A percentile compares a stretch with the other conserved stretches of the same genome.
phyloP scores from a whole-genome alignment of 2,888 invertebrate species.

The Meloe dianella region DNA sequence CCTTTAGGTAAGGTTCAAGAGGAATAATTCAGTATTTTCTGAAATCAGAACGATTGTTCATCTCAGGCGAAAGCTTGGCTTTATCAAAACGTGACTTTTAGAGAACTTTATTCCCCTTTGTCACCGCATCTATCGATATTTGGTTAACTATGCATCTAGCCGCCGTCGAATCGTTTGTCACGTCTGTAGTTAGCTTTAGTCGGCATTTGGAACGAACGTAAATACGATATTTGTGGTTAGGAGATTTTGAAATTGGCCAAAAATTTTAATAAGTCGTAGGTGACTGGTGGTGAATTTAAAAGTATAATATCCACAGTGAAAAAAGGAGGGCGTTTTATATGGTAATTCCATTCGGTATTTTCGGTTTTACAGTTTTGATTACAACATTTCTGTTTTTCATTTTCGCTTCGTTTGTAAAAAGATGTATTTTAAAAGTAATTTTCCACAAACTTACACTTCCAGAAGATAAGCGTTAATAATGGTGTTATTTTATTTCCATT shows the following conservation, averaged over 20 bases:
- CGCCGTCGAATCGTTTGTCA: neutral
- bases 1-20: too few species aligned
- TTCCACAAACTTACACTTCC: neutral
- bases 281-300: constrained; percentile 20
- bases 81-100: too few species aligned
- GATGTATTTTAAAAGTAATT: constrained; percentile 6
- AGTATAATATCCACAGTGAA: constrained; percentile 20
- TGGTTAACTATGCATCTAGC: too few species aligned
- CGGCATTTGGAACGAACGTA: neutral
- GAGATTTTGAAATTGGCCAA: constrained; percentile 18
- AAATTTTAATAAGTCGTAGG: constrained; percentile 23
- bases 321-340: constrained; percentile 15
- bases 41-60: too few species aligned
- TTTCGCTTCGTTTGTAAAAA: neutral
- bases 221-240: neutral
- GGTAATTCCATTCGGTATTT: constrained; percentile 9
- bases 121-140: too few species aligned
- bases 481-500: constrained; percentile 1
- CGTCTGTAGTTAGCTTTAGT: neutral
- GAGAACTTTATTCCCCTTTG: too few species aligned
- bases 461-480: neutral
- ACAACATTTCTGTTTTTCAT: neutral
- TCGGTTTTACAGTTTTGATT: constrained; percentile 21
- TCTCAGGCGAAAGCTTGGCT: too few species aligned
- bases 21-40: too few species aligned